Evolutionary conservation across 2,113 vertebrate species (phyloP).

Genomic region (Hippocampus guttulatus): DNA sequence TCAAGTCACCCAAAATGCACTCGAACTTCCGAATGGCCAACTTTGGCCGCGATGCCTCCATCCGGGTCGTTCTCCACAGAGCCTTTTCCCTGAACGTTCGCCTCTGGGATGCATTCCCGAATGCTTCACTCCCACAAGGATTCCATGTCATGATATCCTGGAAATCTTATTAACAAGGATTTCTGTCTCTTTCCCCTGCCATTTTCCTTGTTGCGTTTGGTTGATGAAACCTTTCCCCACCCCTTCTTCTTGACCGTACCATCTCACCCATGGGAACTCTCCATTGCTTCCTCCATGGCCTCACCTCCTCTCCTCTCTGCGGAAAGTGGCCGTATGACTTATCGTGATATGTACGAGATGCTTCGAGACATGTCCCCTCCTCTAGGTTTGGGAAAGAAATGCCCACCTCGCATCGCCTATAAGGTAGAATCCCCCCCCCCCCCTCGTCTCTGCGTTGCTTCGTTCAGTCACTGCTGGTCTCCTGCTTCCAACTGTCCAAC

Average conservation of each 20-base stretch:
- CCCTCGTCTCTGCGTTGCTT: conserved; percentile 15
- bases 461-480: conserved; percentile 33
- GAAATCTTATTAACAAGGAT: conserved; percentile 80
- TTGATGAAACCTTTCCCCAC: conserved; percentile 28
- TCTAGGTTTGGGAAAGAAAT: conserved; percentile 99
- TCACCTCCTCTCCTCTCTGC: conserved; percentile 41
- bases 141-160: conserved; percentile 46
- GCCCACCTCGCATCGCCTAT: conserved; percentile 93
- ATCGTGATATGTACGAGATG: conserved; percentile 99
- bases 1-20: conserved; percentile 34
- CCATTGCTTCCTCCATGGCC: conserved; percentile 32
- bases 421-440: conserved; percentile 81
- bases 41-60: conserved; percentile 53
- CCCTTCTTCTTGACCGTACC: conserved; percentile 5
- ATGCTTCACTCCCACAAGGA: conserved; percentile 31
- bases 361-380: conserved; percentile 99
- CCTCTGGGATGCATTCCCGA: conserved; percentile 45
- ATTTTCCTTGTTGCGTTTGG: conserved; percentile 57
- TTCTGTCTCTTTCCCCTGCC: conserved; percentile 67
- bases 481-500: conserved; percentile 34
- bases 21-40: conserved; percentile 35
- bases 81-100: conserved; percentile 20
- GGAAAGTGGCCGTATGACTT: conserved; percentile 91
- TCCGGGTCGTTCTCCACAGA: conserved; percentile 46
- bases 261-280: conserved; percentile 29